These are phyloP conservation scores for Lutjanus campechanus DNA, from an alignment of 2,797 vertebrate genomes.

Conservation along the genomic window DNA sequence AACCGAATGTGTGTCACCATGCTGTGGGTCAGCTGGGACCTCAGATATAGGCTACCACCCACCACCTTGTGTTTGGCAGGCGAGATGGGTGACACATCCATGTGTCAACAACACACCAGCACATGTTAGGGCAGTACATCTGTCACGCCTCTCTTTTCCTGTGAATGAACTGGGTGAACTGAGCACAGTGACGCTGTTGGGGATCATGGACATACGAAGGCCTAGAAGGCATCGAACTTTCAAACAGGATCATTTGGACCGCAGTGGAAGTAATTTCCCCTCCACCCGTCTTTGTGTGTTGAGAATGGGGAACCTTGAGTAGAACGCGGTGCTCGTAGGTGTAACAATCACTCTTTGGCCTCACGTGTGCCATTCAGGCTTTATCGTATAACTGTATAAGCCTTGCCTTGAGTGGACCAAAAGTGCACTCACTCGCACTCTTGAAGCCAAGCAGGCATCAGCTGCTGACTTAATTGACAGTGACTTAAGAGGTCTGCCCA, in stretches of 20 bases:
- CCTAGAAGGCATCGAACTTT: not conserved
- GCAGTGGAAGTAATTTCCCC: constrained; percentile 13
- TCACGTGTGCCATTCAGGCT: constrained; percentile 29
- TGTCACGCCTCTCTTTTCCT: constrained; percentile 7
- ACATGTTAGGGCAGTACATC: constrained; percentile 20
- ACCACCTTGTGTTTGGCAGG: constrained; percentile 12
- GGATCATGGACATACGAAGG: not conserved
- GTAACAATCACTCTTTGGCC: constrained; percentile 4
- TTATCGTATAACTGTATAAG: constrained; percentile 35
- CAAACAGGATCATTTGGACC: constrained; percentile 8
- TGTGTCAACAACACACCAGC: constrained; percentile 7
- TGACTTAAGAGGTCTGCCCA: constrained; percentile 53
- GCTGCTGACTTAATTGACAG: constrained; percentile 57
- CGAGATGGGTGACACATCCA: constrained; percentile 9
- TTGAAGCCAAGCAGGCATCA: constrained; percentile 43
- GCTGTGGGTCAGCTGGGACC: constrained; percentile 25
- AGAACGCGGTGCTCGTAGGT: constrained; percentile 15
- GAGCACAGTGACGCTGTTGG: not conserved
- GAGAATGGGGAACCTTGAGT: not conserved
- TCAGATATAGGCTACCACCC: not conserved
- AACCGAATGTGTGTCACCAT: constrained; percentile 8
- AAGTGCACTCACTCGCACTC: constrained; percentile 36
- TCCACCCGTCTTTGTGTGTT: not conserved
- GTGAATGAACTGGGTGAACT: not conserved
- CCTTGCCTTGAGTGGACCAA: constrained; percentile 30